Base-by-base conservation (phyloP, 2,113 vertebrate species). In the Oenanthe melanoleuca region DNA sequence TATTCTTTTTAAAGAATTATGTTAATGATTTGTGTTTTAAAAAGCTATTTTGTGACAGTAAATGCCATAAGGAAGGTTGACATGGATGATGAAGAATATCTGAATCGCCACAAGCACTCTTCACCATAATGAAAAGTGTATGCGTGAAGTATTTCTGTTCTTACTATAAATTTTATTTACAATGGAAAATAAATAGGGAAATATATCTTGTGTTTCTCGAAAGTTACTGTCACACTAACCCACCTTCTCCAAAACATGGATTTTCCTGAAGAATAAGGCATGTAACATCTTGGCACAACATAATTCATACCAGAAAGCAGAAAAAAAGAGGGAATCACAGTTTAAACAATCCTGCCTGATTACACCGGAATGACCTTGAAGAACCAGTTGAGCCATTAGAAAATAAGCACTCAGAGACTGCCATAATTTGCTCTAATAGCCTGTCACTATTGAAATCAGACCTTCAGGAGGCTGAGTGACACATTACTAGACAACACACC, bases 371-470 rank as follows among this genome's bases (percentile, higher is more conserved):
- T 28, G 67, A 80, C 88, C 88, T 17, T 77, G 50, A 89, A 65
- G 44, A 93, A 85, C 40, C 25, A 61, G 59, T 26, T 61, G 37
- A 80, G 80, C 79, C 93, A 91, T 74, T 34, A 63, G n/a, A 90
- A 92, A 10, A 49, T 4, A 90, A 82, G 26, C 38, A 88, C 64
- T 47, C 56, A 42, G 42, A 61, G 63, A 61, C 50, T 70, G 50
- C 23, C 42, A 37, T 55, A 55, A 88, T 86, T 89, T 83, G 71
- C 71, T 89, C 40, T 63, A 79, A 75, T 60, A 82, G 59, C 45
- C 28, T 47, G 50, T 37, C 37, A 29, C 59, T 42, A 70, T 9
- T 44, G 37, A 86, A 88, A 59, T 44, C 45, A 90, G 81, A 55
- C 52, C 78, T 88, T 65, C 55, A 47, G 55, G 26, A 81, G 24